Evolutionary conservation across 2,888 invertebrate species (phyloP).

Genomic region (Xestoiulus laeticollis): DNA sequence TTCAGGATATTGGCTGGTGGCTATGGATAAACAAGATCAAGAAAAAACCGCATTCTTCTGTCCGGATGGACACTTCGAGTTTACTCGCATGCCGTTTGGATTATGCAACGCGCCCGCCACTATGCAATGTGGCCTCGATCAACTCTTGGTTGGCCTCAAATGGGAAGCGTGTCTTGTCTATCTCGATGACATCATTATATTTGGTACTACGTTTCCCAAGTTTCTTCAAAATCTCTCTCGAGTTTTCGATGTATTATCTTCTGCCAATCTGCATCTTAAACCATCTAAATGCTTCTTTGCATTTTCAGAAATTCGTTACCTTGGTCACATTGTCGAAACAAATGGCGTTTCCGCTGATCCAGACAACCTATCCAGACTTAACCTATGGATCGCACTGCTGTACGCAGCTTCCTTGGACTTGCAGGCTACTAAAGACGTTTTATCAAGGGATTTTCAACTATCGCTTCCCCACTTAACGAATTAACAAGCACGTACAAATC

Average conservation of each 20-base stretch:
- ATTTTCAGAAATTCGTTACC: background rate
- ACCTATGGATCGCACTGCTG: background rate
- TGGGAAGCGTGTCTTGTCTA: background rate
- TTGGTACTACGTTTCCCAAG: background rate
- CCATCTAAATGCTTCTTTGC: conserved; percentile 35
- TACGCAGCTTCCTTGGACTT: conserved; percentile 31
- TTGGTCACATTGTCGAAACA: background rate
- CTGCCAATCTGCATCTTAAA: background rate
- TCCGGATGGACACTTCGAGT: too few relatives aligned
- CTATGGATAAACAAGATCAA: background rate
- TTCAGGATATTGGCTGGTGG: background rate
- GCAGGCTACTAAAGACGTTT: conserved; percentile 25
- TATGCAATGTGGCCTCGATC: background rate
- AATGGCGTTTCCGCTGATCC: background rate
- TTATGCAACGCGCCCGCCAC: too few relatives aligned
- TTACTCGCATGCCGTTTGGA: background rate
- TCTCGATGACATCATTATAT: background rate
- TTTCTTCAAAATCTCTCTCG: background rate
- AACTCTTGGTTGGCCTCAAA: background rate
- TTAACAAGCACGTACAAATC: background rate
- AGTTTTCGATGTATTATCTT: background rate
- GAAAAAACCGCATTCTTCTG: background rate
- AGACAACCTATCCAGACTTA: background rate
- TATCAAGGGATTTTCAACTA: background rate
- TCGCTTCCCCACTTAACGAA: background rate